These are phyloP conservation scores for Ormyrus thymus DNA, from an alignment of 2,888 invertebrate genomes.

Conservation along the genomic window DNA sequence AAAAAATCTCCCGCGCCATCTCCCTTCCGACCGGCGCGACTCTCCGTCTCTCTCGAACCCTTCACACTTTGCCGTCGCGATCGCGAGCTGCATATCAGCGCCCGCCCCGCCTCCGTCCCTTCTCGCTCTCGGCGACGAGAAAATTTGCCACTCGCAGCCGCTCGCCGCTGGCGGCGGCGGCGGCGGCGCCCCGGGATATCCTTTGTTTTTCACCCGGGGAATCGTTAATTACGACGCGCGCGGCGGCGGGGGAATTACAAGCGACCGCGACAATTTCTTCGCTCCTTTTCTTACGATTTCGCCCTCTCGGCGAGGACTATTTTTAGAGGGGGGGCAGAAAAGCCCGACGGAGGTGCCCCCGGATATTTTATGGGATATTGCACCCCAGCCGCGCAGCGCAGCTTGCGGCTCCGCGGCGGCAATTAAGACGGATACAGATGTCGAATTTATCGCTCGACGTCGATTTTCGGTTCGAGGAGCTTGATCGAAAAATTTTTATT, in stretches of 20 bases:
- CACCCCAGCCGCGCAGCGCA: background rate
- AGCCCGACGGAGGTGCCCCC: background rate
- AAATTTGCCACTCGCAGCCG: slow-evolving; percentile 42
- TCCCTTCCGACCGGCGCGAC: background rate
- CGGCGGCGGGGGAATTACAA: background rate
- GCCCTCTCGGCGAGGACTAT: slow-evolving; percentile 3
- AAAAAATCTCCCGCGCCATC: slow-evolving; percentile 1
- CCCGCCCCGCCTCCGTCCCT: background rate
- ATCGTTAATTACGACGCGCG: slow-evolving; percentile 43
- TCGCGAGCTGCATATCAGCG: background rate
- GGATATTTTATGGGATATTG: slow-evolving; percentile 42
- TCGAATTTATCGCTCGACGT: background rate
- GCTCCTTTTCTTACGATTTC: background rate
- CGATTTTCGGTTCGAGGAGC: no score
- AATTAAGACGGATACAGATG: slow-evolving; percentile 20
- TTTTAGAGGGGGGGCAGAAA: slow-evolving; percentile 20
- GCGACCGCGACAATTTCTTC: slow-evolving; percentile 13
- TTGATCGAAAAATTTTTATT: no score
- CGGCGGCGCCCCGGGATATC: slow-evolving; percentile 1
- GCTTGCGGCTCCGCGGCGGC: background rate
- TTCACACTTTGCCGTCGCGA: background rate
- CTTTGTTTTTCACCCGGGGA: slow-evolving; percentile 38
- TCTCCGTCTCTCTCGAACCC: background rate
- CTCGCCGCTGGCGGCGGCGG: background rate
- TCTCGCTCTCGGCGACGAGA: background rate